These are phyloP conservation scores for Gavia stellata DNA, from an alignment of 2,113 vertebrate genomes.

Conservation along the genomic window DNA sequence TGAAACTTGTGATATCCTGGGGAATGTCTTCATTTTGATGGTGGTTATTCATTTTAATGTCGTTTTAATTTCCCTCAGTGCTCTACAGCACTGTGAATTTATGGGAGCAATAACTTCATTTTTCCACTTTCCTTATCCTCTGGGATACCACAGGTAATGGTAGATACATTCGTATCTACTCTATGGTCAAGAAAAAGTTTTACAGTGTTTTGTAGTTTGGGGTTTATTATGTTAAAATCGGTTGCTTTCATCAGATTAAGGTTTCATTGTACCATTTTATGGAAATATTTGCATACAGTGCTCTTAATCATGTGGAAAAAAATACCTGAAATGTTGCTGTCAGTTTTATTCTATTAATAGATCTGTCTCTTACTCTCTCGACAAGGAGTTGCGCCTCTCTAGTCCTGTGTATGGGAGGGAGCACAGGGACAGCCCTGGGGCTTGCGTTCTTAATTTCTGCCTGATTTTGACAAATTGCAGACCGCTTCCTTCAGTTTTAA, in stretches of 20 bases:
- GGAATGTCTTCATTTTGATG: background rate
- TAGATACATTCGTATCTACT: background rate
- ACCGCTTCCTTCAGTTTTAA: background rate
- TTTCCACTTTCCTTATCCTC: background rate
- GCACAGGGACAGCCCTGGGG: background rate
- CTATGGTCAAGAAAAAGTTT: background rate
- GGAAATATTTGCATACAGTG: background rate
- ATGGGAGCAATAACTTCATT: background rate
- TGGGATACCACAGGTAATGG: background rate
- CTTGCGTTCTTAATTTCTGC: background rate
- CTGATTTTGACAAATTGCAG: background rate
- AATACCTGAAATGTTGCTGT: background rate
- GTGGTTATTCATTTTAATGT: background rate
- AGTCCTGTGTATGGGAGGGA: background rate
- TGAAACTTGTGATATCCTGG: background rate
- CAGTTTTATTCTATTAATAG: background rate
- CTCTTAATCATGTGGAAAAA: background rate
- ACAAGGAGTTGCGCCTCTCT: background rate
- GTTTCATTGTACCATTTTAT: background rate
- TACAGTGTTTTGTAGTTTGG: background rate
- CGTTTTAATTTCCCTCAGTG: background rate
- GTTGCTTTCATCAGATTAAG: background rate
- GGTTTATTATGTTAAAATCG: background rate
- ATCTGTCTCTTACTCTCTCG: background rate
- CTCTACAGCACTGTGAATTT: background rate